These are phyloP conservation scores for Paramormyrops hopkinsi DNA, from an alignment of 2,797 vertebrate genomes.

Conservation along the genomic window DNA sequence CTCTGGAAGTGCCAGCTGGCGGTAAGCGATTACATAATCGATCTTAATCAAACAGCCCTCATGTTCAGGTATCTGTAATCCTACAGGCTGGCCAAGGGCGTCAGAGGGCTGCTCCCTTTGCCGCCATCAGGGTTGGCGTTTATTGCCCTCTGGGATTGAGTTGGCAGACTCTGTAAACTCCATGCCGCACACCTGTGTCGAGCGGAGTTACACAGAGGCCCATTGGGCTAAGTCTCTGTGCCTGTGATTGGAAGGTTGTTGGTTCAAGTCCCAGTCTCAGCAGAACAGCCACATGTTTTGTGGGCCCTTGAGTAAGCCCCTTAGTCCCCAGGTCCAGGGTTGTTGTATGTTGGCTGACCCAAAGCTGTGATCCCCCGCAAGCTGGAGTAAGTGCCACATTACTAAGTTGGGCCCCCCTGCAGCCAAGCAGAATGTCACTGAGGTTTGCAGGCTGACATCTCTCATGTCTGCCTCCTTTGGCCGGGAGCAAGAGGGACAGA, in stretches of 20 bases:
- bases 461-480: background rate
- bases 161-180: background rate
- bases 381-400: background rate
- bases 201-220: background rate
- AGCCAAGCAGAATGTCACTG: background rate
- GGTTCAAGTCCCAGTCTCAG: background rate
- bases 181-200: background rate
- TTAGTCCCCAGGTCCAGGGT: background rate
- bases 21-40: constrained; percentile 43
- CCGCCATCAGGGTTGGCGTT: constrained; percentile 24
- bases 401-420: background rate
- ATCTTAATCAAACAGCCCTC: constrained; percentile 48
- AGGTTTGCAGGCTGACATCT: background rate
- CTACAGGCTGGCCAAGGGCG: constrained; percentile 22
- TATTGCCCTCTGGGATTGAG: background rate
- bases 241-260: background rate
- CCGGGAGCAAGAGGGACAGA: background rate
- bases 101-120: constrained; percentile 22
- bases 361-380: background rate
- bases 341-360: background rate
- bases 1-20: constrained; percentile 43
- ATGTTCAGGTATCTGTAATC: constrained; percentile 23
- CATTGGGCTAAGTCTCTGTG: background rate
- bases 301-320: background rate
- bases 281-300: background rate